Conservation (phyloP, 2,888 invertebrate genomes). For the Xanthorhoe spadicearia region DNA sequence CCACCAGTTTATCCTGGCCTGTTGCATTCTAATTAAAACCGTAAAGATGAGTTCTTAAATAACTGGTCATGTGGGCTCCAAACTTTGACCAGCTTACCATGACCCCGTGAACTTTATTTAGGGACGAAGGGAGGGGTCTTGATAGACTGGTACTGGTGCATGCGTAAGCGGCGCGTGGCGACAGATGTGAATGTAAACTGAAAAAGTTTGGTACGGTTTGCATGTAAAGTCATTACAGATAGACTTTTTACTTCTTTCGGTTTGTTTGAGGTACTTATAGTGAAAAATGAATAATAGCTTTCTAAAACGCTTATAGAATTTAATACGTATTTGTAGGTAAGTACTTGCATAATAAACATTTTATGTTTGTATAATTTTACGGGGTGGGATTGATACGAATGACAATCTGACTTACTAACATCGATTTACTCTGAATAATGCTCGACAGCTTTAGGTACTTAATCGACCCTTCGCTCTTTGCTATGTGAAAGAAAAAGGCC, state of each 20-base stretch:
- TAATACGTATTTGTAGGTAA: no score
- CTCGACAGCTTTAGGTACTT: no score
- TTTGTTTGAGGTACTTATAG: no score
- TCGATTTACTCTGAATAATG: no score
- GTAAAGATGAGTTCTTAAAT: conserved; percentile 7
- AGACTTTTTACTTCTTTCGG: no score
- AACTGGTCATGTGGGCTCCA: conserved; percentile 22
- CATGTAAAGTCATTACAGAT: conserved; percentile 40
- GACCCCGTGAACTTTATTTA: conserved; percentile 50
- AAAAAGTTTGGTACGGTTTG: conserved; percentile 68
- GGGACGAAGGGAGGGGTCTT: conserved; percentile 52
- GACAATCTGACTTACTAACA: no score
- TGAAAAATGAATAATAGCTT: no score
- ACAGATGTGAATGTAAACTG: conserved; percentile 79
- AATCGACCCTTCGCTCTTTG: no score
- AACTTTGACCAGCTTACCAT: conserved; percentile 50
- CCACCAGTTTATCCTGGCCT: conserved; percentile 56
- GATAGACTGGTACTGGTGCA: conserved; percentile 53
- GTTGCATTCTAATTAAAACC: conserved; percentile 22
- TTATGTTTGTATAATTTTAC: no score
- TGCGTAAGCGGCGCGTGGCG: conserved; percentile 72
- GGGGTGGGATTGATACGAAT: no score
- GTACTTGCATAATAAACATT: no score
- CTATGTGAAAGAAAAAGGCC: neutral
- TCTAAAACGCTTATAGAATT: no score